A percentile compares a stretch with the other conserved stretches of the same genome.
These are phyloP conservation scores for Lacanobia oleracea DNA, from an alignment of 2,888 invertebrate species.

Conservation along the genomic window DNA sequence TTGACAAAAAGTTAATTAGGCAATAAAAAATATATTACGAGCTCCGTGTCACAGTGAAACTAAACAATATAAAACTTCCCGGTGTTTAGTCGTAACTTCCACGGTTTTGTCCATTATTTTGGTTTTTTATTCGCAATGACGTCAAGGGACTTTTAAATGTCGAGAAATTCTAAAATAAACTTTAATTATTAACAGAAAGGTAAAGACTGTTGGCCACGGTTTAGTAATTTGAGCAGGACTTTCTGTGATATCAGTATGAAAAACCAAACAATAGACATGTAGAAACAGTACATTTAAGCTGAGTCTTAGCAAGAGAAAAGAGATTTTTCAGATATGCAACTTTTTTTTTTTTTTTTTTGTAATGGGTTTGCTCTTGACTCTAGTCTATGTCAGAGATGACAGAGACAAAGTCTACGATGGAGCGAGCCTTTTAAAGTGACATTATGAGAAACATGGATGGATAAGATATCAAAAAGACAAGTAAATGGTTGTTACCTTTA, in stretches of 20 bases:
- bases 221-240: constrained; percentile 34
- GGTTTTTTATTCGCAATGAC: constrained; percentile 66
- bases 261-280: not conserved
- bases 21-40: constrained; percentile 82
- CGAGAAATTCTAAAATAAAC: constrained; percentile 49
- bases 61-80: constrained; percentile 81
- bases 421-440: too few species aligned
- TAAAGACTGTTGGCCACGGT: constrained; percentile 23
- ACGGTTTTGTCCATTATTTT: constrained; percentile 67
- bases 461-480: too few species aligned
- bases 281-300: not conserved
- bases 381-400: too few species aligned
- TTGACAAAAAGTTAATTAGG: constrained; percentile 89
- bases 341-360: too few species aligned
- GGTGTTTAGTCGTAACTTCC: constrained; percentile 72
- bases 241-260: not conserved
- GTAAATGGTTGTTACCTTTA: too few species aligned
- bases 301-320: too few species aligned
- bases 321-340: too few species aligned
- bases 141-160: constrained; percentile 60
- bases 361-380: too few species aligned
- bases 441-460: too few species aligned
- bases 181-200: constrained; percentile 45
- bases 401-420: too few species aligned
- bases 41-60: constrained; percentile 83